A percentile compares a stretch with the other conserved stretches of the same genome.
Evolutionary conservation across 2,113 vertebrate genomes (phyloP).

Genomic region (Sander lucioperca): DNA sequence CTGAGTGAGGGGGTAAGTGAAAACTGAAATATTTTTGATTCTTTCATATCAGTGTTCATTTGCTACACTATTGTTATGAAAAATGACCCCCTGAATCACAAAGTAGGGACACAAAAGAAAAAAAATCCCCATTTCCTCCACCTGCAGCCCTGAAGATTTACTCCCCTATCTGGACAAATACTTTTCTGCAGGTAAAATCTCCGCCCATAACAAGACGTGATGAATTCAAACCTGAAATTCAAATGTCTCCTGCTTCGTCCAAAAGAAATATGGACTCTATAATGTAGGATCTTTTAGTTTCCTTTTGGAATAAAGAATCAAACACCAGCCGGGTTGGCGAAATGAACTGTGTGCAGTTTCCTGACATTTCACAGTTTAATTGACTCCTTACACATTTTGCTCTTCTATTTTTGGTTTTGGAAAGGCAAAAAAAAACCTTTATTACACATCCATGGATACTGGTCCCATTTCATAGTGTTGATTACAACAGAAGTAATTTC

Average conservation of each 20-base stretch:
- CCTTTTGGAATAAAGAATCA: neutral
- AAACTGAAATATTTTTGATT: neutral
- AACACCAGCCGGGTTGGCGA: neutral
- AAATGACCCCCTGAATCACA: slow-evolving; percentile 6
- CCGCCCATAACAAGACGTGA: neutral
- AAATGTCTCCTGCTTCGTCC: neutral
- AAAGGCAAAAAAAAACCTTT: no score
- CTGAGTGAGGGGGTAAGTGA: neutral
- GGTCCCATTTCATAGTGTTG: no score
- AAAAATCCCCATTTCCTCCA: slow-evolving; percentile 5
- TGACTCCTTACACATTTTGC: no score
- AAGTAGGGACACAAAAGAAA: neutral
- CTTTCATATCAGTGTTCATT: neutral
- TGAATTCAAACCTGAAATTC: neutral
- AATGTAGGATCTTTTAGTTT: neutral
- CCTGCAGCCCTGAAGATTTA: neutral
- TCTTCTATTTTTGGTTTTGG: no score
- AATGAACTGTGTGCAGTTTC: no score
- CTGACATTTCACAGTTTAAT: no score
- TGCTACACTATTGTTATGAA: no score
- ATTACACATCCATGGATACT: no score
- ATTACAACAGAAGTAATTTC: no score
- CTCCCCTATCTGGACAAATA: neutral
- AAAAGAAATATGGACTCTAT: neutral
- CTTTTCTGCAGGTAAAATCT: slow-evolving; percentile 3